phyloP scores from a whole-genome alignment of 2,797 vertebrate genomes.

The Chaenodraco wilsoni region DNA sequence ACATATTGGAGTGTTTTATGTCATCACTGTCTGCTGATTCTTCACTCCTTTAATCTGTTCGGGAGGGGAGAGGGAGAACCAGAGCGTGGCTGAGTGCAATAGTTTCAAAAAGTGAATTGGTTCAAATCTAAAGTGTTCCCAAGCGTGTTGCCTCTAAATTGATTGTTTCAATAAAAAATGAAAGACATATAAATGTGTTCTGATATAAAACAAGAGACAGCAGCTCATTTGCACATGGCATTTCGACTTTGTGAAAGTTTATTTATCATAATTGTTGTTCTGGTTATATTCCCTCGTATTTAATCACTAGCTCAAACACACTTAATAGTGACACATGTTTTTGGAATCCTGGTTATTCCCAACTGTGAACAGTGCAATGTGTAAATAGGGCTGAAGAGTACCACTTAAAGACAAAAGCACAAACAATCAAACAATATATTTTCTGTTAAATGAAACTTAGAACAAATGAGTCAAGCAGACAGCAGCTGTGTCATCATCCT shows the following conservation, averaged over 20 bases:
- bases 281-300: not conserved
- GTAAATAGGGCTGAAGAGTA: slow-evolving; percentile 2
- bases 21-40: too few relatives aligned
- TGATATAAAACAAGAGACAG: not conserved
- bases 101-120: too few relatives aligned
- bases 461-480: slow-evolving; percentile 30
- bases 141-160: too few relatives aligned
- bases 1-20: too few relatives aligned
- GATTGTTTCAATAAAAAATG: not conserved
- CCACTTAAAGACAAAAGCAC: not conserved
- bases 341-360: not conserved
- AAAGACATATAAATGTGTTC: not conserved
- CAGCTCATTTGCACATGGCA: too few relatives aligned
- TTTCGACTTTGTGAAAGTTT: not conserved
- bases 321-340: not conserved
- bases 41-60: too few relatives aligned
- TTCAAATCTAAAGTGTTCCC: not conserved
- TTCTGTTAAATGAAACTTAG: slow-evolving; percentile 18
- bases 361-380: not conserved
- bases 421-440: not conserved
- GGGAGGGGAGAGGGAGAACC: too few relatives aligned
- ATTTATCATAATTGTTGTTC: not conserved
- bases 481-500: slow-evolving; percentile 24
- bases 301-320: not conserved
- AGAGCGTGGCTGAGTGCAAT: too few relatives aligned